Base-by-base conservation (phyloP, 2,888 invertebrate genomes). In the Plutella xylostella region DNA sequence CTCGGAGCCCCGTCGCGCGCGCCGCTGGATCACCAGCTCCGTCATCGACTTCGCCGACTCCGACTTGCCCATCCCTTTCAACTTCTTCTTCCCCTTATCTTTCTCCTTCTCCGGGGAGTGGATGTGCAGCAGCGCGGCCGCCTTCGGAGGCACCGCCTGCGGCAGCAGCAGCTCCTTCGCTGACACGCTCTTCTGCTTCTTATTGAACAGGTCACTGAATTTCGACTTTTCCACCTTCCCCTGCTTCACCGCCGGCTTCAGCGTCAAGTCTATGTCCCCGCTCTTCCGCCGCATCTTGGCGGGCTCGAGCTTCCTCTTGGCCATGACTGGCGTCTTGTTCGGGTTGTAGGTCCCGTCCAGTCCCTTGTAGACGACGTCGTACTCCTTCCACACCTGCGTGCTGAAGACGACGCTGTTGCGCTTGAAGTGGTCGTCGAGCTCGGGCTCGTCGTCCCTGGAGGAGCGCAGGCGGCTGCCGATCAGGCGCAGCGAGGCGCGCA, bases 401-500 rank as follows among this genome's bases (percentile, higher is more conserved):
- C 73, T 53, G 51, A 77, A 74, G 17, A 77, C 61, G 31, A 79
- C 70, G 50, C 69, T 72, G 58, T 66, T 78, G 44, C 63, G 68
- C 55, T 77, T 77, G 50, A 74, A 62, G 30, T 65, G 61, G 31
- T 76, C 70, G 19, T 71, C 59, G 35, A 75, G 68, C 30, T 72
- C 74, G 25, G 65, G 50, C 11, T 72, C 73, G 41, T 78, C 82
- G 55, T 79, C 82, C 50, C 78, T 80, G 45, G 61, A 65, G 39
- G 78, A 70, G 56, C 87, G 85, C 77, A 88, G 87, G 65, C 88
- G 87, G 58, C 86, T 85, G 49, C 88, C 87, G 48, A 91, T 87
- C 65, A 89, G 70, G 53, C 90, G 87, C 55, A 91, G 73, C 54
- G 90, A 90, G 55, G 90, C 88, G 58, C 91, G 86, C 64, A 91